Conservation (phyloP, 2,888 invertebrate genomes). For the Troides oblongomaculatus region DNA sequence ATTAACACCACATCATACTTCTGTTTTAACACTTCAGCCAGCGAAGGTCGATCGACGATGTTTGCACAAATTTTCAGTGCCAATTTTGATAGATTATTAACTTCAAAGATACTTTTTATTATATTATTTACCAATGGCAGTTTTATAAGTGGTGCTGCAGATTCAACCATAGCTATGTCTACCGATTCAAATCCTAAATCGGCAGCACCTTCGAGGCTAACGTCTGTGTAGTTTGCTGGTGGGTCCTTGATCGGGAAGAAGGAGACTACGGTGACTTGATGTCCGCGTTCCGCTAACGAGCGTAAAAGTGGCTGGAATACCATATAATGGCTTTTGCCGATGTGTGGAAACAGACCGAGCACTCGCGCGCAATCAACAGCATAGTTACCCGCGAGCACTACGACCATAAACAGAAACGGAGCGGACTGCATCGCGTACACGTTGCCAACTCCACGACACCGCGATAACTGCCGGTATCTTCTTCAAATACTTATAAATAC, state of each 20-base stretch:
- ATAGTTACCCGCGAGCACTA: constrained; percentile 44
- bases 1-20: constrained; percentile 77
- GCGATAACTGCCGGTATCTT: constrained; percentile 34
- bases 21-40: constrained; percentile 37
- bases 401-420: constrained; percentile 36
- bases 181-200: constrained; percentile 57
- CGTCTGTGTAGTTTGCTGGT: constrained; percentile 65
- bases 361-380: constrained; percentile 65
- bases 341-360: constrained; percentile 80
- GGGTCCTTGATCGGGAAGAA: constrained; percentile 77
- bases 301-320: constrained; percentile 79
- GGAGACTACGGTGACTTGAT: constrained; percentile 81
- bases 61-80: constrained; percentile 38
- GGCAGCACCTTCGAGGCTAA: constrained; percentile 65
- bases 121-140: constrained; percentile 33
- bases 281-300: constrained; percentile 78
- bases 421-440: constrained; percentile 51
- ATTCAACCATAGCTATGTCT: constrained; percentile 40
- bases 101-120: constrained; percentile 28
- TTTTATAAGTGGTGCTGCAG: constrained; percentile 13
- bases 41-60: constrained; percentile 36
- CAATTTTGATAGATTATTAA: constrained; percentile 33
- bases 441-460: constrained; percentile 29
- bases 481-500: too few relatives aligned
- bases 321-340: constrained; percentile 82